Conservation (phyloP, 2,797 vertebrate species). For the Myotis pilosus region DNA sequence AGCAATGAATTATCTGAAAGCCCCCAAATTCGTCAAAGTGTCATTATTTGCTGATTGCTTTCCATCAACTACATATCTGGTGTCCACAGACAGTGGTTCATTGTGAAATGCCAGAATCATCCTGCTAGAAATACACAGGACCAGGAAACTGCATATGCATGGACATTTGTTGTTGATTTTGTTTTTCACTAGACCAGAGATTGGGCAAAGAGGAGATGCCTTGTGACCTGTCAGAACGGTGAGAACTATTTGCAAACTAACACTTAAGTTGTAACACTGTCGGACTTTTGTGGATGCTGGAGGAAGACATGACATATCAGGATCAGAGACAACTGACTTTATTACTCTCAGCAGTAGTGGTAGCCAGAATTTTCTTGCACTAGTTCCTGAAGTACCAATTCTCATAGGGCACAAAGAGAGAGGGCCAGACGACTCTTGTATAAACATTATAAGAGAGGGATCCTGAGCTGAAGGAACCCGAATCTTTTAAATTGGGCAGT, state of each 20-base stretch:
- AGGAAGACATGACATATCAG: background rate
- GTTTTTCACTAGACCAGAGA: background rate
- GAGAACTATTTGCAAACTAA: background rate
- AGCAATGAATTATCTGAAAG: background rate
- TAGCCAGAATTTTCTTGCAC: background rate
- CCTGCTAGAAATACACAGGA: background rate
- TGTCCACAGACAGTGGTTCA: background rate
- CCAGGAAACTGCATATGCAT: background rate
- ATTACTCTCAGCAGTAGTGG: background rate
- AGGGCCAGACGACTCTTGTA: background rate
- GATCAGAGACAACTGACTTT: background rate
- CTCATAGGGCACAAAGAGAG: background rate
- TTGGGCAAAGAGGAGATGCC: background rate
- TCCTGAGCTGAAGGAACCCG: background rate
- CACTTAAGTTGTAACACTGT: background rate
- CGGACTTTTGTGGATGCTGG: background rate
- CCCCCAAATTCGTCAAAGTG: background rate
- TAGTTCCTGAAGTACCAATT: background rate
- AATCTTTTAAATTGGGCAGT: background rate
- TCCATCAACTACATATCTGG: background rate
- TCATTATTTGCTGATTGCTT: constrained; percentile 24
- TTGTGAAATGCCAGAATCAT: background rate
- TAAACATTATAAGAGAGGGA: background rate
- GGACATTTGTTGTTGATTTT: background rate
- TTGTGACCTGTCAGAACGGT: background rate